Conservation (phyloP, 2,113 vertebrate genomes). For the Stigmatopora nigra region DNA sequence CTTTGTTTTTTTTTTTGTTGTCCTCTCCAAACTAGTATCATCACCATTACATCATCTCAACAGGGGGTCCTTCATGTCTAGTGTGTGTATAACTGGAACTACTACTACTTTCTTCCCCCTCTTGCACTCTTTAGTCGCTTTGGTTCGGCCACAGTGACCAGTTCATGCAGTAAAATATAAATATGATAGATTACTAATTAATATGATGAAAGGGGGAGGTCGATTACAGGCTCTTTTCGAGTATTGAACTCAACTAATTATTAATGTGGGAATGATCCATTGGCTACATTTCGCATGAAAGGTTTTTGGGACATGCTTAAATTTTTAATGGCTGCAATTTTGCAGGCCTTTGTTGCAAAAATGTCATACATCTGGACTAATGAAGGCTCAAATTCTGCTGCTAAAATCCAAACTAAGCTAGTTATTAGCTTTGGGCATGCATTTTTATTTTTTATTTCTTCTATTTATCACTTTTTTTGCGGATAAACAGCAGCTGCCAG, state of each 20-base stretch:
- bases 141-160: slow-evolving; percentile 31
- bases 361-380: neutral
- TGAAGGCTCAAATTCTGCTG: neutral
- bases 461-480: slow-evolving; percentile 10
- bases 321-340: neutral
- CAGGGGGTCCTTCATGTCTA: slow-evolving; percentile 4
- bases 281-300: neutral
- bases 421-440: neutral
- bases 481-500: slow-evolving; percentile 50
- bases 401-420: neutral
- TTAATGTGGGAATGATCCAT: too few relatives aligned
- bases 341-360: neutral
- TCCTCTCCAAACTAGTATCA: slow-evolving; percentile 17
- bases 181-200: neutral
- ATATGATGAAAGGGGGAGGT: too few relatives aligned
- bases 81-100: slow-evolving; percentile 60
- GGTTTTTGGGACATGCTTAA: neutral
- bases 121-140: slow-evolving; percentile 29
- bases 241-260: too few relatives aligned
- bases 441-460: neutral
- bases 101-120: slow-evolving; percentile 40
- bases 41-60: slow-evolving; percentile 47
- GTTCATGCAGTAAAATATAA: neutral
- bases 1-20: slow-evolving; percentile 38
- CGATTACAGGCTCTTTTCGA: too few relatives aligned